These are phyloP conservation scores for Hippopotamyrus pictus DNA, from an alignment of 2,797 vertebrate species.

Conservation along the genomic window DNA sequence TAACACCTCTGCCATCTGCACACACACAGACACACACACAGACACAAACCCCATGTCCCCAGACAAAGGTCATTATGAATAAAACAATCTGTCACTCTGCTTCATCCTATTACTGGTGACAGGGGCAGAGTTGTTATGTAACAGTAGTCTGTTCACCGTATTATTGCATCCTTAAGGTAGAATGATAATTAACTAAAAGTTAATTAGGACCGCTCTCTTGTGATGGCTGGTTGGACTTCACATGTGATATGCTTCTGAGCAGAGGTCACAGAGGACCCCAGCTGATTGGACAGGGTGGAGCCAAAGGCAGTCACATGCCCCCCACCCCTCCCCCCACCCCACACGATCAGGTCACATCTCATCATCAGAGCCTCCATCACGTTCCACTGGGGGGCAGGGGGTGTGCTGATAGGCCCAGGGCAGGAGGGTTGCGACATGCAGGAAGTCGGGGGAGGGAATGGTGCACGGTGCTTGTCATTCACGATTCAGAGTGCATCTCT, in stretches of 20 bases:
- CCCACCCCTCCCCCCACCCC: slow-evolving; percentile 47
- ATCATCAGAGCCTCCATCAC: slow-evolving; percentile 62
- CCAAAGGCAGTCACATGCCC: slow-evolving; percentile 34
- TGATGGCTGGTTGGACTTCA: neutral
- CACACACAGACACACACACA: slow-evolving; percentile 2
- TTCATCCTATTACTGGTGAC: slow-evolving; percentile 7
- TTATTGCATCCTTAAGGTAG: neutral
- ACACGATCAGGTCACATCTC: slow-evolving; percentile 68
- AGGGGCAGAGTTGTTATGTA: neutral
- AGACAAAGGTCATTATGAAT: slow-evolving; percentile 10
- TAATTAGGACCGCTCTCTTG: neutral
- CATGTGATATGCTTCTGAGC: neutral
- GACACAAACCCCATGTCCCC: neutral
- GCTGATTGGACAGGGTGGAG: slow-evolving; percentile 35
- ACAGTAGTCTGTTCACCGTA: neutral
- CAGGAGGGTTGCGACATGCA: neutral
- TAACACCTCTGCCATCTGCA: neutral
- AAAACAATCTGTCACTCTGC: slow-evolving; percentile 12
- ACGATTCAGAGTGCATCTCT: neutral
- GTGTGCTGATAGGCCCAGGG: neutral
- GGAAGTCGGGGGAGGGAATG: neutral
- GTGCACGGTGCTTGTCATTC: neutral
- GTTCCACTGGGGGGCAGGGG: slow-evolving; percentile 33
- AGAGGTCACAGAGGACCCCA: neutral
- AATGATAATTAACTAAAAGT: neutral